Evolutionary conservation across 2,113 vertebrate genomes (phyloP).

Genomic region (Muntiacus muntjak): DNA sequence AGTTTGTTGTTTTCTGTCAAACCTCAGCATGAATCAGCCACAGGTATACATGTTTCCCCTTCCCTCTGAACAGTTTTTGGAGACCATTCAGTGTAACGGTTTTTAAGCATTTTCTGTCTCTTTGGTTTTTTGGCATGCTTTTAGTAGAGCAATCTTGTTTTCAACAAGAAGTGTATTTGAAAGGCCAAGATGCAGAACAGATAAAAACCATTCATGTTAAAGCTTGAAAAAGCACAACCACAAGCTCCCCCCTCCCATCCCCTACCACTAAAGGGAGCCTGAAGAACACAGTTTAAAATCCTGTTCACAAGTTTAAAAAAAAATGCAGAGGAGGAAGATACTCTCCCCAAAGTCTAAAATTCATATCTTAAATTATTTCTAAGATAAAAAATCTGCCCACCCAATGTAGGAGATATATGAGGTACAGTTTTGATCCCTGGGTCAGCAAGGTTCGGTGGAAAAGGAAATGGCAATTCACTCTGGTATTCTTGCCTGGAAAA

Average conservation of each 20-base stretch:
- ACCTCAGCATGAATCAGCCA: background rate
- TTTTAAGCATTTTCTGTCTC: background rate
- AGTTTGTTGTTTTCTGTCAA: background rate
- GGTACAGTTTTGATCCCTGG: background rate
- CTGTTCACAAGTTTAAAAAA: background rate
- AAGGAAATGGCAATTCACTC: background rate
- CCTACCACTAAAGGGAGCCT: background rate
- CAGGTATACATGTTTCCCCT: background rate
- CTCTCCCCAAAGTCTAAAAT: background rate
- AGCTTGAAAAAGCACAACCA: background rate
- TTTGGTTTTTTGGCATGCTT: background rate
- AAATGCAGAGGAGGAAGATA: background rate
- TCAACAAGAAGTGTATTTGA: background rate
- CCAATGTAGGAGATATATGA: background rate
- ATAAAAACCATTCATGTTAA: background rate
- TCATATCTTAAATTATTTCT: background rate
- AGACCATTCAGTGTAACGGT: background rate
- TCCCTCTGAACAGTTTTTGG: background rate
- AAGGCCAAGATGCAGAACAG: background rate
- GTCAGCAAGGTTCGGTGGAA: background rate
- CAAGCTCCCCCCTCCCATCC: background rate
- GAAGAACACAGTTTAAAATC: background rate
- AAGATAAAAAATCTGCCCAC: background rate
- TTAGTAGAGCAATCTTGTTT: background rate
- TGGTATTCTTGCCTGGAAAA: background rate